Evolutionary conservation across 2,888 invertebrate genomes (phyloP).

Genomic region (Standfussiana lucernea): DNA sequence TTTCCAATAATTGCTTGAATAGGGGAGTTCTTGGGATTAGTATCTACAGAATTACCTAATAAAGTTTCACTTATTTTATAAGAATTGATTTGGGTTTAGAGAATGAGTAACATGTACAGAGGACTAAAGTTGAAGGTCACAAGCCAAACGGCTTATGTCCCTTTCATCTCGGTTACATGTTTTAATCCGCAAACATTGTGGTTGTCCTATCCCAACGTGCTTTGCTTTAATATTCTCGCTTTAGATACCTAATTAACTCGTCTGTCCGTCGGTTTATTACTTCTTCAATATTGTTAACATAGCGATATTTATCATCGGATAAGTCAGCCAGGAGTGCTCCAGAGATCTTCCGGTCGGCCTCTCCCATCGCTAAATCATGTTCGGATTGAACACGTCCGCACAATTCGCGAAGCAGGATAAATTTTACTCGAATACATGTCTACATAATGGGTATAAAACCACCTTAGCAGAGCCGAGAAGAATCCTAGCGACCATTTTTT

Average conservation of each 20-base stretch:
- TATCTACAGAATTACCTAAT: neutral
- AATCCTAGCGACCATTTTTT: neutral
- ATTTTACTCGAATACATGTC: neutral
- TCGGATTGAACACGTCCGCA: too few species aligned
- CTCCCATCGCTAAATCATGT: too few species aligned
- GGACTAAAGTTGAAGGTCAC: neutral
- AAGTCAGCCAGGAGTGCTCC: too few species aligned
- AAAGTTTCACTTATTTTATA: neutral
- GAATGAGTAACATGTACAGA: neutral
- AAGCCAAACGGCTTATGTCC: neutral
- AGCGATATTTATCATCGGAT: too few species aligned
- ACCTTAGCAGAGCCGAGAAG: neutral
- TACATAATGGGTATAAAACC: neutral
- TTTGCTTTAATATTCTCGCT: neutral
- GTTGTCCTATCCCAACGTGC: neutral
- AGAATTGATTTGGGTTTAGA: neutral
- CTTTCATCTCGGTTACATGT: neutral
- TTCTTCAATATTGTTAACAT: too few species aligned
- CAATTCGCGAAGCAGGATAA: too few species aligned
- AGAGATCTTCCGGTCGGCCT: too few species aligned
- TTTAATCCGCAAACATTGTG: neutral
- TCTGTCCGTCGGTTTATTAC: too few species aligned
- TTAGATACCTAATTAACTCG: too few species aligned
- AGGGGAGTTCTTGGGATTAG: neutral
- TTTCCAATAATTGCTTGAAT: constrained; percentile 1